A percentile compares a stretch with the other conserved stretches of the same genome.
Evolutionary conservation across 2,888 invertebrate genomes (phyloP).

Genomic region (Eupithecia centaureata): DNA sequence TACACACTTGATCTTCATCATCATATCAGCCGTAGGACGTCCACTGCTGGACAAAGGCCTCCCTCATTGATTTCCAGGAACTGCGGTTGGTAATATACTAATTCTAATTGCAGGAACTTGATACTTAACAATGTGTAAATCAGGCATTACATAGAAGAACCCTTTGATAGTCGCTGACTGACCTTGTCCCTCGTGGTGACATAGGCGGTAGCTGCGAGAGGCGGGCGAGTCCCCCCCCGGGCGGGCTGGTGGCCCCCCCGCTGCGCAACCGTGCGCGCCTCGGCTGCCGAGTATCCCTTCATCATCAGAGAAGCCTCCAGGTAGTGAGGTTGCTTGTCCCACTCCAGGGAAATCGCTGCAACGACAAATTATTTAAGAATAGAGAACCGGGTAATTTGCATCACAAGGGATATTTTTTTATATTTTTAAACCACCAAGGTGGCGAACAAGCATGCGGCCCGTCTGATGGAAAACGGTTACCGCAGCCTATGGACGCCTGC

Average conservation of each 20-base stretch:
- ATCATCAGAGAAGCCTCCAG: constrained; percentile 95
- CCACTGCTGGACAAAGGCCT: no score
- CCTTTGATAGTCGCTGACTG: constrained; percentile 2
- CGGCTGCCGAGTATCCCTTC: constrained; percentile 86
- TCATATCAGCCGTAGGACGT: no score
- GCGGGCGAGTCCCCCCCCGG: constrained; percentile 70
- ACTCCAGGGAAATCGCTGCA: constrained; percentile 84
- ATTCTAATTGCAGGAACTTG: no score
- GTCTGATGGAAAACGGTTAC: no score
- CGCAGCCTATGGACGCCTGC: no score
- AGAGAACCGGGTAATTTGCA: neutral
- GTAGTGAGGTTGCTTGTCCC: constrained; percentile 85
- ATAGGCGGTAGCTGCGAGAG: constrained; percentile 81
- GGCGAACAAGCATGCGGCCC: no score
- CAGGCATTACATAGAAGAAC: neutral
- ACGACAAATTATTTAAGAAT: neutral
- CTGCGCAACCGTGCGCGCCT: constrained; percentile 76
- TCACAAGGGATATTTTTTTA: neutral
- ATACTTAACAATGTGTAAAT: no score
- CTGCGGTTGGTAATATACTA: no score
- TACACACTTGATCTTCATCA: no score
- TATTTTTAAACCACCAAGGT: no score
- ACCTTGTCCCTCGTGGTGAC: constrained; percentile 81
- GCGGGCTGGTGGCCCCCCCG: constrained; percentile 53
- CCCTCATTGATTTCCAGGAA: no score